Base-by-base conservation (phyloP, 2,888 invertebrate species). In the Acrobasis repandana region DNA sequence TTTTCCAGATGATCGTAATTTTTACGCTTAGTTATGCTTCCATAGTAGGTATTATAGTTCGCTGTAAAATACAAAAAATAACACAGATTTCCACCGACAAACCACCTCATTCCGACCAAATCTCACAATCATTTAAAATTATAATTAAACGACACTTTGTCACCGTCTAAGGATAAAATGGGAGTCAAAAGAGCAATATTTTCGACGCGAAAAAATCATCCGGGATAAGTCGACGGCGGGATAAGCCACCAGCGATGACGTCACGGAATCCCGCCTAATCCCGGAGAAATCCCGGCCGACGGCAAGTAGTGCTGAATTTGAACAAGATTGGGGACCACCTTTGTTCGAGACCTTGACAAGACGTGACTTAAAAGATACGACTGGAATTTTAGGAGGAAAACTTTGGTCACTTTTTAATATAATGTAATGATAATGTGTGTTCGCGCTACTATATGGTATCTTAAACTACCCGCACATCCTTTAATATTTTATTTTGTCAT, bases 111-210 rank as follows among this genome's bases (percentile, higher is more conserved):
- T 43, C 4, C 43, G 14, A 43, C 46, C 8, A 33, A 50, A 54
- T 38, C 52, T 36, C 36, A 28, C 14, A 15, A 20, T 38, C 51
- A 63, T 66, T 63, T 66, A 28, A 64, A 63, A 61, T 64, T 64
- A 63, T 61, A 64, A 63, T 62, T 50, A 62, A 33, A 43, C 33
- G 59, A 56, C 59, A 63, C 64, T 64, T 63, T 56, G 61, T 63
- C 61, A 60, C 50, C 57, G 62, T 38, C 59, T 49, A 54, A 49
- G 61, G 65, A 65, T 65, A 62, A 63, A 65, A 63, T 61, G 51
- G 62, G 63, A 63, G 66, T 62, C 63, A 63, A 64, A 62, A 61
- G 62, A 63, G 64, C 63, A 63, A 65, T 67, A 65, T 67, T 65
- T 61, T 46, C 54, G 43, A 51, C 43, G 38, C 43, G 58, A 63